Percentiles rank a stretch among this genome's conserved stretches.
Evolutionary conservation across 2,113 vertebrate genomes (phyloP).

Genomic region (Myotis yumanensis): DNA sequence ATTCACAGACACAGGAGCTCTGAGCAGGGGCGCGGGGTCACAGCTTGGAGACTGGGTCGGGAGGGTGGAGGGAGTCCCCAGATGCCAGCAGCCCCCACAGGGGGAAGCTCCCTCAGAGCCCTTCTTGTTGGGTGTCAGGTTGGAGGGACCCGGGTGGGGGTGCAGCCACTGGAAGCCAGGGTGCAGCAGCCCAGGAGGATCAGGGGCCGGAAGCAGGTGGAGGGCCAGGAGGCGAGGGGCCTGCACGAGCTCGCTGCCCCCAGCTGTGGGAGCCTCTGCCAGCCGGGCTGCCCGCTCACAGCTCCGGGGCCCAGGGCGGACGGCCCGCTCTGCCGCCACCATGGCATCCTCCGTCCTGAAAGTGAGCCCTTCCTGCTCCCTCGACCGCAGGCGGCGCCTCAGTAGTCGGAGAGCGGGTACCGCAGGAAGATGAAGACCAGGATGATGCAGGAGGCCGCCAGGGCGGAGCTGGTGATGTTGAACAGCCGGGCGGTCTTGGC

Average conservation of each 20-base stretch:
- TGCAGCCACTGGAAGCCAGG: constrained; percentile 7
- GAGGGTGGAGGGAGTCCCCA: not conserved
- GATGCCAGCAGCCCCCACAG: constrained; percentile 3
- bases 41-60: not conserved
- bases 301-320: not conserved
- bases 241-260: not conserved
- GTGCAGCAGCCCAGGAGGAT: not conserved
- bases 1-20: constrained; percentile 43
- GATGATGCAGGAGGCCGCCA: constrained; percentile 87
- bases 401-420: constrained; percentile 88
- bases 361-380: rapidly evolving
- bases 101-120: constrained; percentile 45
- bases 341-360: not conserved
- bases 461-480: constrained; percentile 89
- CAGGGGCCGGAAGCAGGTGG: not conserved
- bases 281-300: not conserved
- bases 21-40: constrained; percentile 41
- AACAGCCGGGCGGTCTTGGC: constrained; percentile 88
- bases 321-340: constrained; percentile 51
- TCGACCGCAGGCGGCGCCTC: constrained; percentile 61
- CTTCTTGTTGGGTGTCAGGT: constrained; percentile 56
- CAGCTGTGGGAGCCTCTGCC: rapidly evolving
- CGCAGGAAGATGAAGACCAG: constrained; percentile 88
- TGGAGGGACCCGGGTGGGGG: not conserved
- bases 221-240: not conserved